A percentile compares a stretch with the other conserved stretches of the same genome.
These are phyloP conservation scores for Hemicentrotus pulcherrimus DNA, from an alignment of 35 echinoderm and acorn worm genomes.

Conservation along the genomic window DNA sequence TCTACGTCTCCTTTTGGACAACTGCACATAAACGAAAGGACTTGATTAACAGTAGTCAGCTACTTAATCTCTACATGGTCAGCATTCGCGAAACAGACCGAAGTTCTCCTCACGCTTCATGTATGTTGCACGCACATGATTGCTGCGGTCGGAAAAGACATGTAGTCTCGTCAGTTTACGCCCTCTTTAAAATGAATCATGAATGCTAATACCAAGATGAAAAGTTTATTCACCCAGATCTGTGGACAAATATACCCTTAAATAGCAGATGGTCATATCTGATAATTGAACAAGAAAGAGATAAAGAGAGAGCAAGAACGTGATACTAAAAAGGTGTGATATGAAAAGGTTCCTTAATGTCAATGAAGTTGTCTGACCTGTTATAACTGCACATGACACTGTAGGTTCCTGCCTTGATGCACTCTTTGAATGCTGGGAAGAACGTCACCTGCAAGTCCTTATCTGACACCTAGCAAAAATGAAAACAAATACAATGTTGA, in stretches of 20 bases:
- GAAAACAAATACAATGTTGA: background rate
- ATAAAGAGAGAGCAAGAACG: too few relatives aligned
- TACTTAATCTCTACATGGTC: too few relatives aligned
- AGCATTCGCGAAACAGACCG: too few relatives aligned
- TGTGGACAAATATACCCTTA: background rate
- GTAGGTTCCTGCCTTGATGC: constrained; percentile 94
- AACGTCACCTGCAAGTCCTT: constrained; percentile 81
- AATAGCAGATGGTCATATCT: background rate
- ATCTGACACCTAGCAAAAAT: constrained; percentile 73
- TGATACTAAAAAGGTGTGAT: background rate
- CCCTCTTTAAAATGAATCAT: too few relatives aligned
- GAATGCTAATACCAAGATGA: background rate
- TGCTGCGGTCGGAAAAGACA: too few relatives aligned
- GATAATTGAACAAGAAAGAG: too few relatives aligned
- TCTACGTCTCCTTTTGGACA: too few relatives aligned
- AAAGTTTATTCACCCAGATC: background rate
- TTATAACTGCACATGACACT: constrained; percentile 99
- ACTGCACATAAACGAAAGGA: too few relatives aligned
- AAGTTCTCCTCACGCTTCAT: too few relatives aligned
- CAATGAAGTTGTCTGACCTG: constrained; percentile 58
- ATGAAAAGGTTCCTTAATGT: background rate
- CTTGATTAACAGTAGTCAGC: too few relatives aligned
- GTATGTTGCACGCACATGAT: too few relatives aligned
- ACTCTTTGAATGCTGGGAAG: constrained; percentile 92
- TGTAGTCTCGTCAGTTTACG: too few relatives aligned